Evolutionary conservation across 2,113 vertebrate species (phyloP).

Genomic region (Ageneiosus marmoratus): DNA sequence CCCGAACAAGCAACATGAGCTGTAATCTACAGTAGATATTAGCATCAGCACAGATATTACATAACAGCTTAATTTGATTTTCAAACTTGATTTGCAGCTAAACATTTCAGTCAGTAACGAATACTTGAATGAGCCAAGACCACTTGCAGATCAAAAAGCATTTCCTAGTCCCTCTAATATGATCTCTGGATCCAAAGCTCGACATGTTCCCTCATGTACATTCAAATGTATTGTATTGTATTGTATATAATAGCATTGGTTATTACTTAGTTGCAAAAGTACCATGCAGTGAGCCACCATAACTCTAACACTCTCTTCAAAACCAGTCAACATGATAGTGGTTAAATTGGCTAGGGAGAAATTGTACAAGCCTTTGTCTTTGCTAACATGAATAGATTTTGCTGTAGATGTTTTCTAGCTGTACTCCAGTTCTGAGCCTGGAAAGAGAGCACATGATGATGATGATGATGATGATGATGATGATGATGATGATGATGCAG

Average conservation of each 20-base stretch:
- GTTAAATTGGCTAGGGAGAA: conserved; percentile 4
- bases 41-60: not conserved
- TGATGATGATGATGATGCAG: conserved; percentile 3
- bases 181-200: no score
- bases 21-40: not conserved
- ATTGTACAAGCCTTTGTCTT: conserved; percentile 4
- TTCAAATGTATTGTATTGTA: no score
- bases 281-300: not conserved
- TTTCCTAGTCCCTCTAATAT: not conserved
- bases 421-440: not conserved
- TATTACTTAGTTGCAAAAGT: not conserved
- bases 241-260: not conserved
- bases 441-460: not conserved
- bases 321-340: not conserved
- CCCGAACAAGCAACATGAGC: not conserved
- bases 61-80: not conserved
- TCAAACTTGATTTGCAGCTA: not conserved
- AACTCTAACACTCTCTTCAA: not conserved
- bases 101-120: not conserved
- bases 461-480: no score
- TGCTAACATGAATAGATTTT: conserved; percentile 15
- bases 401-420: conserved; percentile 6
- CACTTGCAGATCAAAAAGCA: not conserved
- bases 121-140: not conserved
- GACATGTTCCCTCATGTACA: not conserved